A percentile compares a stretch with the other conserved stretches of the same genome.
Evolutionary conservation across 2,113 vertebrate genomes (phyloP).

Genomic region (Rafetus swinhoei): DNA sequence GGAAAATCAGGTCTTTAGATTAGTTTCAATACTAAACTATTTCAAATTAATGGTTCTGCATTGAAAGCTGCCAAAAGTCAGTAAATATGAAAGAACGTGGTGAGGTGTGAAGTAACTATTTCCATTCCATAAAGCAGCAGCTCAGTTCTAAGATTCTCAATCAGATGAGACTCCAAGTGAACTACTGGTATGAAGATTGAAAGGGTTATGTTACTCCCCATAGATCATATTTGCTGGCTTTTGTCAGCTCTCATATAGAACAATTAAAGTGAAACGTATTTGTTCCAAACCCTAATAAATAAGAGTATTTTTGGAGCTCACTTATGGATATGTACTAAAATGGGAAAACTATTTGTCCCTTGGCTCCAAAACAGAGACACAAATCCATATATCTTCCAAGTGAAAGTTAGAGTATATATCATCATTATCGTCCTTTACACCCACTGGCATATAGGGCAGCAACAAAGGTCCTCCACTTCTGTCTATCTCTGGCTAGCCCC

Average conservation of each 20-base stretch:
- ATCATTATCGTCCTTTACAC: too few relatives aligned
- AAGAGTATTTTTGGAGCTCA: not conserved
- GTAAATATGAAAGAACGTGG: not conserved
- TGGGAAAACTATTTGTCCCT: not conserved
- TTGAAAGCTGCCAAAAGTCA: not conserved
- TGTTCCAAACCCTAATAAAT: not conserved
- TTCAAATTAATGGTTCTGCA: not conserved
- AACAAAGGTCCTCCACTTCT: too few relatives aligned
- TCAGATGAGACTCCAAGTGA: not conserved
- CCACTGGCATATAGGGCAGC: too few relatives aligned
- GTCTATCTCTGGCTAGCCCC: too few relatives aligned
- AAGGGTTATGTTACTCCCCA: not conserved
- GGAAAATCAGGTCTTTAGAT: not conserved
- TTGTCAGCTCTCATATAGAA: not conserved
- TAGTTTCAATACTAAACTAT: not conserved
- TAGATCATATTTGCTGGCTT: not conserved
- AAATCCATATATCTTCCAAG: conserved; percentile 19
- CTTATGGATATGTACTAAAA: not conserved
- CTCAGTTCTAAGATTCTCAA: not conserved
- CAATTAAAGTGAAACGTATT: conserved; percentile 3
- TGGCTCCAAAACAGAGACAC: conserved; percentile 15
- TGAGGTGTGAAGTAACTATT: not conserved
- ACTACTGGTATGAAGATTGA: not conserved
- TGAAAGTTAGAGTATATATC: not conserved
- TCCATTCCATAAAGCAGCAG: not conserved